Evolutionary conservation across 2,113 vertebrate species (phyloP).

Genomic region (Podiceps cristatus): DNA sequence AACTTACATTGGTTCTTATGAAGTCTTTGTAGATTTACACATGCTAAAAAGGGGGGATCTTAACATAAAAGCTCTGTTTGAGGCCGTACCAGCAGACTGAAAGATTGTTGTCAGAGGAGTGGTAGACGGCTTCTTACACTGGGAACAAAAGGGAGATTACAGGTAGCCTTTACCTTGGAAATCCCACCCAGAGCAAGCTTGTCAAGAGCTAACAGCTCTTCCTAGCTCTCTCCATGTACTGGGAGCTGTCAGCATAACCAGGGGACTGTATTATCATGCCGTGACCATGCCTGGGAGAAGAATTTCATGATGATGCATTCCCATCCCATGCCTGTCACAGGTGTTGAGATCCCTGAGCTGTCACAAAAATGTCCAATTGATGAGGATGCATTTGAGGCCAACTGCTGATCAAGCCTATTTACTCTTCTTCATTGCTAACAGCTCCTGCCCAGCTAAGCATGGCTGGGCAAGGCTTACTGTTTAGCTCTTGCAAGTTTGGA

Average conservation of each 20-base stretch:
- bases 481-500: not conserved
- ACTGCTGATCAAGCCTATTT: not conserved
- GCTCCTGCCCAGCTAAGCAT: not conserved
- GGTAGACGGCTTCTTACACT: not conserved
- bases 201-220: not conserved
- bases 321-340: not conserved
- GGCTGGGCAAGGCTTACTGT: not conserved
- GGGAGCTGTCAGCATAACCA: not conserved
- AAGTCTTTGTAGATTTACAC: not conserved
- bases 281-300: not conserved
- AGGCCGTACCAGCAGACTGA: not conserved
- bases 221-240: not conserved
- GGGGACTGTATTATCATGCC: not conserved
- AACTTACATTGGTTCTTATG: not conserved
- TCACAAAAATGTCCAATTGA: accelerated
- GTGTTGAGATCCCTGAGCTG: not conserved
- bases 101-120: not conserved
- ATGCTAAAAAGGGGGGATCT: not conserved
- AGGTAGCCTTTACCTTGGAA: not conserved
- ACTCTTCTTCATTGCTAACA: not conserved
- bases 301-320: not conserved
- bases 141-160: not conserved
- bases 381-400: not conserved
- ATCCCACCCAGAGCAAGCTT: not conserved
- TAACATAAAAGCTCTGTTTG: not conserved